Evolutionary conservation across 2,888 invertebrate genomes (phyloP), one percentile per base, ranked within the genome.

Genomic region (Mystacides longicornis): DNA sequence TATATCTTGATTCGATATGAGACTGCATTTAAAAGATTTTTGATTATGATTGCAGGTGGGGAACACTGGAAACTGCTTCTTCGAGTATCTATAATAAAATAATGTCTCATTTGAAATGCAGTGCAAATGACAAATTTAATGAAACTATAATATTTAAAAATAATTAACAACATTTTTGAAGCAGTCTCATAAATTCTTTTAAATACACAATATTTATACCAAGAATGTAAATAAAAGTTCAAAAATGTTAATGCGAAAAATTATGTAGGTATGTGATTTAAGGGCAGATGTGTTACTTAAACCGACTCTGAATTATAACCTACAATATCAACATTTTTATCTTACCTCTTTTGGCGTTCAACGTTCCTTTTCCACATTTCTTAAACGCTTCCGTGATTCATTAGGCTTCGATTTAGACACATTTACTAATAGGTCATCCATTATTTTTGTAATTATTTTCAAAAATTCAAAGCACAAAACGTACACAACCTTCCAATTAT

Each of bases 301-400:
- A 43, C 16, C 16, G 19, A 47, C 47, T 47, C 47, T 47, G 47
- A 18, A 47, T 47, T 47, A 3, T 47, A n/a, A 5, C 47, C 11
- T 20, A 47, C 7, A 47, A 47, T 47, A 47, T 47, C 47, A 47
- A 47, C 47, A 43, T 16, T 43, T 43, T 43, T 43, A 43, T 43
- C 43, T 11, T 43, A 43, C 43, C 18, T 43, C 5, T 43, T 43
- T 18, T 43, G 43, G 16, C 43, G 43, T 43, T 43, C 43, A 43
- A 43, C 18, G 16, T 43, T 43, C 16, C 43, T 5, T 43, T 43
- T 43, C 14, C 14, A 9, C 14, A 31, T 31, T 31, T 7, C 31
- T 7, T 14, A 31, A 14, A 31, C 31, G 31, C 31, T 31, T 31
- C 31, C 31, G 7, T 31, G 31, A 7, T 31, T 31, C 31, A 31